Evolutionary conservation across 1,140 invertebrate genomes (phyloP), one percentile per base, ranked within the genome.

Genomic region (Theocolax elegans): DNA sequence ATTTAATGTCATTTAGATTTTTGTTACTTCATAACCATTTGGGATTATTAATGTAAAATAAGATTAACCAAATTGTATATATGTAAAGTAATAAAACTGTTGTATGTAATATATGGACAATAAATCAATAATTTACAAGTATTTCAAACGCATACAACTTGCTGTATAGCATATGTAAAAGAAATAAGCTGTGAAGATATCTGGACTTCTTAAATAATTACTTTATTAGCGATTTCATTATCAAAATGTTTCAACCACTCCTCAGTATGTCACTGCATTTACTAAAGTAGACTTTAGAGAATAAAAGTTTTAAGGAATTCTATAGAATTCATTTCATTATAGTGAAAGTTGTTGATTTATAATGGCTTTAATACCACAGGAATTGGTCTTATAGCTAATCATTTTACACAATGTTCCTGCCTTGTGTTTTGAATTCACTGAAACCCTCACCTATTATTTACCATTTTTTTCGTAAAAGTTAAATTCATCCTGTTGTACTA

Each of bases 171-270:
- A 56, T 35, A 59, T 68, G 56, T 58, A 58, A 78, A n/a, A 74
- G 68, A 77, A 79, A 78, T 75, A 77, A 81, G 23, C 72, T 68
- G 67, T 62, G 69, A 65, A 73, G 75, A 79, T 72, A 67, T 51
- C 72, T 76, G 67, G 46, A 77, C 71, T 76, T 79, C 73, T 81
- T 80, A 76, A 81, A 77, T 58, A 77, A 74, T 68, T 78, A 79
- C 68, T 82, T 82, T 80, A 76, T 81, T 78, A 70, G 68, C 72
- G 49, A 75, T 81, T 81, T 80, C 75, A 77, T 81, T 81, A 81
- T 81, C 78, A 81, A 82, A 82, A 82, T 73, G 73, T 74, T 81
- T 76, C 67, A 79, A 78, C 74, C 72, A 75, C 74, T 76, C 72
- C 73, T 77, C 60, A 72, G 67, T 67, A 74, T 69, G 74, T 76